Evolutionary conservation across 2,888 invertebrate species (phyloP).

Genomic region (Drosophila melanosoma): DNA sequence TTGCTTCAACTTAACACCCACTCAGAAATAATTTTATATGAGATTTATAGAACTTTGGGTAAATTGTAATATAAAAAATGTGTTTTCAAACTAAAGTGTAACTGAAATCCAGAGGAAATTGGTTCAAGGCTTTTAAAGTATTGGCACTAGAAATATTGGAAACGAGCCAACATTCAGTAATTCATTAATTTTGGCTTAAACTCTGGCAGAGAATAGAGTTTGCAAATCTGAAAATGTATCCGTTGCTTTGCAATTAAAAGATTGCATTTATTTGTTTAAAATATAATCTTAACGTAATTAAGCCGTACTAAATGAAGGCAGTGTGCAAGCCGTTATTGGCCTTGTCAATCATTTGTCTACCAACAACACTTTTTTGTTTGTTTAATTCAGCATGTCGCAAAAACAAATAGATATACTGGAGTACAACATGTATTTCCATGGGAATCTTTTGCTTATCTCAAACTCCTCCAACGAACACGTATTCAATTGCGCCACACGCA

Average conservation of each 20-base stretch:
- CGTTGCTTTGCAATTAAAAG: background rate
- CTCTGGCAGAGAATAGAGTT: background rate
- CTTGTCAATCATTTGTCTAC: background rate
- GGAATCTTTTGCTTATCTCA: constrained; percentile 39
- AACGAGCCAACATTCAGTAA: background rate
- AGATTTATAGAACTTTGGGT: background rate
- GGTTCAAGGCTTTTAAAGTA: constrained; percentile 6
- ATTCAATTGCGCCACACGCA: constrained; percentile 56
- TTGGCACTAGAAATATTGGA: background rate
- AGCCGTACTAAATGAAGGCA: background rate
- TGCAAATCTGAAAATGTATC: background rate
- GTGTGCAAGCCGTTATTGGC: constrained; percentile 4
- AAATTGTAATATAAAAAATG: background rate
- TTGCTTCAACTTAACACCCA: background rate
- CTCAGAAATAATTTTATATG: background rate
- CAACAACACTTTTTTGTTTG: constrained; percentile 1
- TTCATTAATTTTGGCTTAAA: background rate
- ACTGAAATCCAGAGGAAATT: background rate
- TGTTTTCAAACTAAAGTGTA: background rate
- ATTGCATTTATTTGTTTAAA: background rate
- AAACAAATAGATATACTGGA: background rate
- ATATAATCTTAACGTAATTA: background rate
- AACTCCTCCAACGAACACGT: constrained; percentile 48
- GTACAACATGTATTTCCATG: constrained; percentile 11
- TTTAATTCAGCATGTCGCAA: constrained; percentile 8